Conservation (phyloP, 2,888 invertebrate genomes). For the Stenurella melanura region DNA sequence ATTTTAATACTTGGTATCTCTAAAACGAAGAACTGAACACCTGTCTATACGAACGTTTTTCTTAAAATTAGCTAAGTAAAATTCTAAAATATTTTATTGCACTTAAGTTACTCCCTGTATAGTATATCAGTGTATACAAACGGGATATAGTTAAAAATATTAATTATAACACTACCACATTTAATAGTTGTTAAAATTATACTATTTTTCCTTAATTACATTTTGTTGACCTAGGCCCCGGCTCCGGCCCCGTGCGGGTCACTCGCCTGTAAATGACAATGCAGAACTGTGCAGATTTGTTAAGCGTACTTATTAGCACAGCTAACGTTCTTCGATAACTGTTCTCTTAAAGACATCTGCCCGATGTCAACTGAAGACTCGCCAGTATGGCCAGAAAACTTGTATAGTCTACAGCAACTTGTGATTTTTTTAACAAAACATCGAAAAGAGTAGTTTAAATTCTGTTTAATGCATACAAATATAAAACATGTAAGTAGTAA, state of each 20-base stretch:
- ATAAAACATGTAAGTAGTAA: background rate
- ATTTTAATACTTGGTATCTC: no score
- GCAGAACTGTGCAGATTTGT: constrained; percentile 44
- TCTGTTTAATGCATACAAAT: background rate
- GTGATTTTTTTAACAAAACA: background rate
- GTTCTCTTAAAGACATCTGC: constrained; percentile 52
- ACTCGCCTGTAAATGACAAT: background rate
- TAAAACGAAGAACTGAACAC: no score
- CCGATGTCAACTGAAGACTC: constrained; percentile 45
- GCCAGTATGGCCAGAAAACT: constrained; percentile 38
- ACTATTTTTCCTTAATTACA: background rate
- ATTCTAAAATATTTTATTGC: no score
- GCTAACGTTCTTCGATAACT: constrained; percentile 54
- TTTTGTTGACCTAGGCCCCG: constrained; percentile 15
- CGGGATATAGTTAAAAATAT: no score
- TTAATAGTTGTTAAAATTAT: no score
- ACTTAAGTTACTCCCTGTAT: no score
- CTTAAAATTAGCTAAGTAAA: no score
- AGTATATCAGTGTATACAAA: no score
- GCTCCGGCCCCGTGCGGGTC: background rate
- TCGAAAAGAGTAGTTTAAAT: background rate
- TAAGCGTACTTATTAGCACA: constrained; percentile 52
- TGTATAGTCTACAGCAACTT: constrained; percentile 22
- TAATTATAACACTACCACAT: no score
- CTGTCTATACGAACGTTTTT: no score